Conservation (phyloP, 1,140 invertebrate species). For the Papilio polytes region DNA sequence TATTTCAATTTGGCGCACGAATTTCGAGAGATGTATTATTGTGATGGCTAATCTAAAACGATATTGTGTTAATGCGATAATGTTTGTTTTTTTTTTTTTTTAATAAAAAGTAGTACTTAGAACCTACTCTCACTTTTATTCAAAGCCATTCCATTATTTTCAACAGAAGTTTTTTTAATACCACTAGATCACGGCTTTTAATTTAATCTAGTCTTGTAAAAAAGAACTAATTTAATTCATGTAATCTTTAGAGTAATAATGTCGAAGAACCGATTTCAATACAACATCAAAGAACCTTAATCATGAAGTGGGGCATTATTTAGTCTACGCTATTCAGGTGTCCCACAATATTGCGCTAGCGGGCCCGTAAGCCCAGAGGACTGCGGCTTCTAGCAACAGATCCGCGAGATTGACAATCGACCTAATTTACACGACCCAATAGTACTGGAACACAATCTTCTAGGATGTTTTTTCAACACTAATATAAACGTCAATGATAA, state of each 20-base stretch:
- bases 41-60: background rate
- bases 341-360: background rate
- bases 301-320: conserved; percentile 25
- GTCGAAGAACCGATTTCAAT: background rate
- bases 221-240: background rate
- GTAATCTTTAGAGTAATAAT: background rate
- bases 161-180: too few relatives aligned
- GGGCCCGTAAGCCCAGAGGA: conserved; percentile 22
- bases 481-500: background rate
- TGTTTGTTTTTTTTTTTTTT: background rate
- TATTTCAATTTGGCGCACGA: conserved; percentile 30
- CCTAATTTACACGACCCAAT: conserved; percentile 20
- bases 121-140: background rate
- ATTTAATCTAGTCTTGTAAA: background rate
- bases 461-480: background rate
- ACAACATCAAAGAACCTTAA: background rate
- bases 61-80: background rate
- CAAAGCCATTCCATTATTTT: background rate
- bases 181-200: too few relatives aligned
- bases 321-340: background rate
- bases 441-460: background rate
- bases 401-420: conserved; percentile 30
- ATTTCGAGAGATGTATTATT: conserved; percentile 13
- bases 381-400: background rate
- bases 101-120: background rate